Conservation (phyloP, 2,113 vertebrate species). For the Phycodurus eques region DNA sequence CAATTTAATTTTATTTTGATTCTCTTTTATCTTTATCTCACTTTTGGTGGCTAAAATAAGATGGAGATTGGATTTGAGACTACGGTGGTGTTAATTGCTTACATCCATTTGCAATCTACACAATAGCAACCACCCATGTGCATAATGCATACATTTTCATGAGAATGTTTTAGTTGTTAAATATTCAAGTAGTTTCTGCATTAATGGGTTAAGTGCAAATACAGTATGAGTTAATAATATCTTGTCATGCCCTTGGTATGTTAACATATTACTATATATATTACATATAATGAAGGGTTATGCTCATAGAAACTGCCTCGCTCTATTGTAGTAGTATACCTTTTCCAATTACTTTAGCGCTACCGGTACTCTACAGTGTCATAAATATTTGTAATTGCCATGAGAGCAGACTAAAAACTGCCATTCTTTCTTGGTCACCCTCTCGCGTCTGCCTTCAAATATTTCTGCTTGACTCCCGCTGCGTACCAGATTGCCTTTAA, state of each 20-base stretch:
- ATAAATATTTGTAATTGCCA: neutral
- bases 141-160: neutral
- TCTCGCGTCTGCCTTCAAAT: neutral
- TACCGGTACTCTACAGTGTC: neutral
- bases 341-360: neutral
- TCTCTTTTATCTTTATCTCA: too few relatives aligned
- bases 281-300: neutral
- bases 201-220: too few relatives aligned
- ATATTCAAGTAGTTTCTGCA: too few relatives aligned
- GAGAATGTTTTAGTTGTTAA: neutral
- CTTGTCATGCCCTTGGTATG: too few relatives aligned
- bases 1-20: too few relatives aligned
- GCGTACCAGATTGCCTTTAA: conserved; percentile 34
- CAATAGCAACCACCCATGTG: too few relatives aligned
- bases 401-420: conserved; percentile 9
- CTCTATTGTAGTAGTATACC: neutral
- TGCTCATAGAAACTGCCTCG: neutral
- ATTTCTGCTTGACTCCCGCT: conserved; percentile 17
- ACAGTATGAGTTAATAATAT: too few relatives aligned
- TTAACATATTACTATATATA: neutral
- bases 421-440: conserved; percentile 9
- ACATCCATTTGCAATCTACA: too few relatives aligned
- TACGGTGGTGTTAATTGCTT: too few relatives aligned
- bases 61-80: too few relatives aligned
- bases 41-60: too few relatives aligned